Percentiles rank a stretch among this genome's conserved stretches.
phyloP scores from a whole-genome alignment of 2,113 vertebrate genomes.

The Rhegmatorhina hoffmannsi region DNA sequence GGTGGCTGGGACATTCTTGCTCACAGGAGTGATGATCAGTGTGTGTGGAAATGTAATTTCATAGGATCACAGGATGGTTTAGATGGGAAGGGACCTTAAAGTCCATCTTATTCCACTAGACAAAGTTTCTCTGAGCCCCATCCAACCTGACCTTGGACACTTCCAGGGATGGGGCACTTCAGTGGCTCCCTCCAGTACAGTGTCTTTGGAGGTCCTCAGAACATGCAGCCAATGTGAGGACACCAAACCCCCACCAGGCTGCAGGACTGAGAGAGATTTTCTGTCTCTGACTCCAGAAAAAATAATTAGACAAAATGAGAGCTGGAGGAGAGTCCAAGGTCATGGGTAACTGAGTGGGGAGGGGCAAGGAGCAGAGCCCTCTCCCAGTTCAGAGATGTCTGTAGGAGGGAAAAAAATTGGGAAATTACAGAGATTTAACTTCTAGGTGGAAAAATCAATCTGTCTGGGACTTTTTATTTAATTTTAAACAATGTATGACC shows the following conservation, averaged over 20 bases:
- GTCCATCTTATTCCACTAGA: not conserved
- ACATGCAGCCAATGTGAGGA: not conserved
- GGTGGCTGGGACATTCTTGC: not conserved
- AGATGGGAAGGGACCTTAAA: not conserved
- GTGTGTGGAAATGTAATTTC: not conserved
- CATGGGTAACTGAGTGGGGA: not conserved
- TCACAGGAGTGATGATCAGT: rapidly evolving
- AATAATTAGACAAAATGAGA: not conserved
- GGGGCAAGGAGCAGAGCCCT: not conserved
- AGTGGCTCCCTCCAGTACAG: rapidly evolving
- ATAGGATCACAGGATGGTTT: not conserved
- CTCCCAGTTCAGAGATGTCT: not conserved
- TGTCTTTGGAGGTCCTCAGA: not conserved
- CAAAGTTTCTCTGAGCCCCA: not conserved
- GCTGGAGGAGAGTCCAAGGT: not conserved
- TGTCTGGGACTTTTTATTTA: not conserved
- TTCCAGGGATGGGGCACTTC: not conserved
- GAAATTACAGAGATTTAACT: not conserved
- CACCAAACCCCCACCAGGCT: not conserved
- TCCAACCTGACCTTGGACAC: not conserved
- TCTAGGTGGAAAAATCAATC: not conserved
- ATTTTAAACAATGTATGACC: not conserved
- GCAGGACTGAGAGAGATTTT: not conserved
- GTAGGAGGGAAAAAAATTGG: not conserved
- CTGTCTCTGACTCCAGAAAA: not conserved